These are phyloP conservation scores for Oreochromis spilurus DNA, from an alignment of 2,113 vertebrate species.

Conservation along the genomic window DNA sequence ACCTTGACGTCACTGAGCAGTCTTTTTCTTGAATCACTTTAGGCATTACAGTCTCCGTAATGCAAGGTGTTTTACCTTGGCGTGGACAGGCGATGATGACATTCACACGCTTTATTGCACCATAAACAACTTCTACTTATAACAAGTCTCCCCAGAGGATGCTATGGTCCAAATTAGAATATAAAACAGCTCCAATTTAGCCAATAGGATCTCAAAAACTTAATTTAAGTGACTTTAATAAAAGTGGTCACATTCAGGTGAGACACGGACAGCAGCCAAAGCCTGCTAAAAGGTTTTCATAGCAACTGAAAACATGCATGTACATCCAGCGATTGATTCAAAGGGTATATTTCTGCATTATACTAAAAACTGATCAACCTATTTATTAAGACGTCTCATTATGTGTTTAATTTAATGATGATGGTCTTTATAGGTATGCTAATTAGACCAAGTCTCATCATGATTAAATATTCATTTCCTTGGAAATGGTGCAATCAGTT, in stretches of 20 bases:
- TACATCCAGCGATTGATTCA: background rate
- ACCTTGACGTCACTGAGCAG: conserved; percentile 20
- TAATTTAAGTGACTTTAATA: background rate
- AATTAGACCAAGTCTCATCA: background rate
- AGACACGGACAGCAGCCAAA: background rate
- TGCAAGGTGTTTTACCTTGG: background rate
- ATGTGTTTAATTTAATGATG: background rate
- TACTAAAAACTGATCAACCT: background rate
- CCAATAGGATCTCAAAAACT: background rate
- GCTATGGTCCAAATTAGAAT: conserved; percentile 2
- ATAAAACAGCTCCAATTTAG: background rate
- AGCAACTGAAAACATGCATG: background rate
- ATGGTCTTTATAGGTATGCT: background rate
- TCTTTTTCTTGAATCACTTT: background rate
- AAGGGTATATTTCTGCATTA: background rate
- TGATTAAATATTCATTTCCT: background rate
- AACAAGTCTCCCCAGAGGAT: background rate
- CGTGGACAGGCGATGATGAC: conserved; percentile 12
- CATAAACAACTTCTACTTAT: conserved; percentile 26
- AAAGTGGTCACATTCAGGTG: background rate
- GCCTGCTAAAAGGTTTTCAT: background rate
- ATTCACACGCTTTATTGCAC: conserved; percentile 36
- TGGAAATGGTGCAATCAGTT: background rate
- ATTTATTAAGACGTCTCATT: background rate
- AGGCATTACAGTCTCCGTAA: conserved; percentile 17